Percentiles rank a stretch among this genome's conserved stretches.
These are phyloP conservation scores for Sebastes schlegelii DNA, from an alignment of 2,113 vertebrate species.

Conservation along the genomic window DNA sequence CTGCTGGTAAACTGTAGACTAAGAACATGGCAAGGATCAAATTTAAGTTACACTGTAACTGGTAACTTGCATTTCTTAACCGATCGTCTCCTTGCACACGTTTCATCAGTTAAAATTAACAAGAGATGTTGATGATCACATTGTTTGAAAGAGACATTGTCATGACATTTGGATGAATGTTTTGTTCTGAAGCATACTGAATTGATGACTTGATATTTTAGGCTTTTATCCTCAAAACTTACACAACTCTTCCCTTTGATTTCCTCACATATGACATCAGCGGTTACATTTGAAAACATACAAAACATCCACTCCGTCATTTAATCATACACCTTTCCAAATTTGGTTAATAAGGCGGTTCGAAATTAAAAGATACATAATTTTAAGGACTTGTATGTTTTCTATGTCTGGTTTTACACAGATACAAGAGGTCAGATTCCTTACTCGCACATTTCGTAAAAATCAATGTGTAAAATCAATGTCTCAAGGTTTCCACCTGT, in stretches of 20 bases:
- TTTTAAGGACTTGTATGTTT: not conserved
- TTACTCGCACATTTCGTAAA: conserved; percentile 15
- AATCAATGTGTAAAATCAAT: conserved; percentile 52
- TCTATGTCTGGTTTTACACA: not conserved
- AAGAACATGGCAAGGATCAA: conserved; percentile 13
- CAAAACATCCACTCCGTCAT: conserved; percentile 53
- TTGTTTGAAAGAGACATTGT: conserved; percentile 27
- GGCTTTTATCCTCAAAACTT: conserved; percentile 56
- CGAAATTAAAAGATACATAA: not conserved
- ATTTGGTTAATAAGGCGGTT: conserved; percentile 38
- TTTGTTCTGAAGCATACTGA: conserved; percentile 36
- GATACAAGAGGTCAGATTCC: conserved; percentile 35
- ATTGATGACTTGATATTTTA: conserved; percentile 41
- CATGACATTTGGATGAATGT: conserved; percentile 40
- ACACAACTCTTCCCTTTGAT: conserved; percentile 32
- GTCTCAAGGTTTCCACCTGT: conserved; percentile 42
- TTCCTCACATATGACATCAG: conserved; percentile 46
- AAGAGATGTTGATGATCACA: conserved; percentile 19
- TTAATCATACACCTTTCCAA: conserved; percentile 14
- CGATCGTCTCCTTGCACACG: conserved; percentile 1
- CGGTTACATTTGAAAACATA: conserved; percentile 48
- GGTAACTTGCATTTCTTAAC: conserved; percentile 1
- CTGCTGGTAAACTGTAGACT: conserved; percentile 53
- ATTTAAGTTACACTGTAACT: conserved; percentile 13
- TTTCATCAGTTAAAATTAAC: conserved; percentile 13